Evolutionary conservation across 2,888 invertebrate species (phyloP).

Genomic region (Orchesella flavescens): DNA sequence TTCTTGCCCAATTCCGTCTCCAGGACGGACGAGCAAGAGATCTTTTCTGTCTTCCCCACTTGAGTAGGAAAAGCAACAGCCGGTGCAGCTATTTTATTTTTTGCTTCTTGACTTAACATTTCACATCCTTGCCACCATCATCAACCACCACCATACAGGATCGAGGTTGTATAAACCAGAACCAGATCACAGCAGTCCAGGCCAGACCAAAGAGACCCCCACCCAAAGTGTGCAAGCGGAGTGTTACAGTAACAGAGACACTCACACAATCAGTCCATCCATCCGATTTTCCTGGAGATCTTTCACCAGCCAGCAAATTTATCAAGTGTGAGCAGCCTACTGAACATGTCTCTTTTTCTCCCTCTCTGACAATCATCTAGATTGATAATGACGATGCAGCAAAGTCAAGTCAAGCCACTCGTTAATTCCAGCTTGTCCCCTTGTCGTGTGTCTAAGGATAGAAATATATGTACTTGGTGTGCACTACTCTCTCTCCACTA

Average conservation of each 20-base stretch:
- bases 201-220: too few relatives aligned
- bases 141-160: neutral
- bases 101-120: neutral
- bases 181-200: too few relatives aligned
- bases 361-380: slow-evolving; percentile 55
- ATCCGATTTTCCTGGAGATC: too few relatives aligned
- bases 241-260: too few relatives aligned
- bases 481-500: neutral
- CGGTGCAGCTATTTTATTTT: neutral
- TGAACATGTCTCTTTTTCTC: neutral
- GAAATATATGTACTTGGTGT: neutral
- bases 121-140: neutral
- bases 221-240: too few relatives aligned
- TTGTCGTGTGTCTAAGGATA: neutral
- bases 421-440: slow-evolving; percentile 50
- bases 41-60: neutral
- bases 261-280: too few relatives aligned
- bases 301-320: too few relatives aligned
- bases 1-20: too few relatives aligned
- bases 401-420: slow-evolving; percentile 49
- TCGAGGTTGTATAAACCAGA: too few relatives aligned
- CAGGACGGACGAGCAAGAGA: too few relatives aligned
- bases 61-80: neutral
- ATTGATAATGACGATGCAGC: slow-evolving; percentile 56
- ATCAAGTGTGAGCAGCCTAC: too few relatives aligned